Base-by-base conservation (phyloP, 2,113 vertebrate genomes). In the Epinephelus moara region DNA sequence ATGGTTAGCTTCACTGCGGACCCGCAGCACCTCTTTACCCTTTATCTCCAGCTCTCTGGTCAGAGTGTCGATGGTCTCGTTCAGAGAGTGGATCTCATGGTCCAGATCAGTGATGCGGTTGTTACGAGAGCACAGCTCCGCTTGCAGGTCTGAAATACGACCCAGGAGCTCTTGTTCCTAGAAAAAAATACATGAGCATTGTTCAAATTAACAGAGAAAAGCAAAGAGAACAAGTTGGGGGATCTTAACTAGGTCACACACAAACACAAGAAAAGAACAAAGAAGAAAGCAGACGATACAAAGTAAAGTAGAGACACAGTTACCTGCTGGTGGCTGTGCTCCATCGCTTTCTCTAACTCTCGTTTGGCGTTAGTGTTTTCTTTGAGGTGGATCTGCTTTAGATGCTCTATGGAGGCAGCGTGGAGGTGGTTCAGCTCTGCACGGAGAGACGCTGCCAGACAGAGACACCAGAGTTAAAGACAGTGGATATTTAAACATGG, bases 391-490 rank as follows among this genome's bases (percentile, higher is more conserved):
- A 94, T 96, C 87, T 98, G 97, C 86, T 96, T 95, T 33, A 99
- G 89, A 57, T 98, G 96, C 82, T 99, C 97, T 42, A 98, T 95
- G 37, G 97, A 96, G 23, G 97, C 94, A 27, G 98, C 97, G 1
- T 99, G 98, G 50, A 99, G 96, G 82, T 98, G 97, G 85, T 99
- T 99, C 19, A 99, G 94, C 91, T 99, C 98, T 18, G 98, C 98
- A 66, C 98, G 97, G 50, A 99, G 95, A 59, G 98, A 98, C 10
- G 97, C 98, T 99, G 75, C 50, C 72, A 14, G 23, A 60, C 9
- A 49, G 17, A 85, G 19, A 67, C 6, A 42, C 3, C 0, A 0
- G 4, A 2, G n/a, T 56, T 33, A 42, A 49, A 62, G 50, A 0
- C 2, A 50, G 12, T 2, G 13, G 30, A 19, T 8, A n/a, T 40